Percentiles rank a stretch among this genome's conserved stretches.
Evolutionary conservation across 1,140 invertebrate genomes (phyloP).

Genomic region (Ceratoteleas bidentatus): DNA sequence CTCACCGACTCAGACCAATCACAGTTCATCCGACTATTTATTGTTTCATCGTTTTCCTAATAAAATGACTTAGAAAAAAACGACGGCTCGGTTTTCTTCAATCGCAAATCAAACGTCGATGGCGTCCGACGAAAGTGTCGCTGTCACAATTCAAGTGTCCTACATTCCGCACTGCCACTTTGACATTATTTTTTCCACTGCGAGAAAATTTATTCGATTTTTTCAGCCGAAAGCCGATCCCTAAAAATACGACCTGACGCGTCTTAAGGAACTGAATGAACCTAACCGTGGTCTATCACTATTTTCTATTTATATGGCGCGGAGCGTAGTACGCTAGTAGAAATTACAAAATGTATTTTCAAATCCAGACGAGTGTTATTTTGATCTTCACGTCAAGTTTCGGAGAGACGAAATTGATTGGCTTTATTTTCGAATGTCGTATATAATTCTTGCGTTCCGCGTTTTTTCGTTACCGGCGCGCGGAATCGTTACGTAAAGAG

Average conservation of each 20-base stretch:
- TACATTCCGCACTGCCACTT: conserved; percentile 11
- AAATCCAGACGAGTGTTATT: background rate
- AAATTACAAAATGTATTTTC: background rate
- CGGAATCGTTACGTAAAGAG: background rate
- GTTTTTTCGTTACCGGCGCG: background rate
- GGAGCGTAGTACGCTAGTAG: background rate
- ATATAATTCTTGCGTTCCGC: too few species aligned
- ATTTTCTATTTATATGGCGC: conserved; percentile 27
- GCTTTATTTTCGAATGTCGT: background rate
- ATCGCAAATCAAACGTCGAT: background rate
- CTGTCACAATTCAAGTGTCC: conserved; percentile 5
- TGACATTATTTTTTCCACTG: conserved; percentile 13
- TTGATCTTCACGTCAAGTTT: background rate
- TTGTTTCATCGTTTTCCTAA: conserved; percentile 5
- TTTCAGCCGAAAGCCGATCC: background rate
- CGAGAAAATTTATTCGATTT: conserved; percentile 30
- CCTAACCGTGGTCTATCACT: conserved; percentile 31
- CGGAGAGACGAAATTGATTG: background rate
- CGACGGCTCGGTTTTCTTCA: background rate
- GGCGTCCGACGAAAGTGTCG: background rate
- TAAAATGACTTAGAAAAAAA: background rate
- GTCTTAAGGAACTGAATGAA: conserved; percentile 32
- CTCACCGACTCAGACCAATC: background rate
- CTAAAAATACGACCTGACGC: conserved; percentile 34
- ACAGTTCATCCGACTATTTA: conserved; percentile 3